phyloP scores from a whole-genome alignment of 2,888 invertebrate species.

The Apantesis nais region DNA sequence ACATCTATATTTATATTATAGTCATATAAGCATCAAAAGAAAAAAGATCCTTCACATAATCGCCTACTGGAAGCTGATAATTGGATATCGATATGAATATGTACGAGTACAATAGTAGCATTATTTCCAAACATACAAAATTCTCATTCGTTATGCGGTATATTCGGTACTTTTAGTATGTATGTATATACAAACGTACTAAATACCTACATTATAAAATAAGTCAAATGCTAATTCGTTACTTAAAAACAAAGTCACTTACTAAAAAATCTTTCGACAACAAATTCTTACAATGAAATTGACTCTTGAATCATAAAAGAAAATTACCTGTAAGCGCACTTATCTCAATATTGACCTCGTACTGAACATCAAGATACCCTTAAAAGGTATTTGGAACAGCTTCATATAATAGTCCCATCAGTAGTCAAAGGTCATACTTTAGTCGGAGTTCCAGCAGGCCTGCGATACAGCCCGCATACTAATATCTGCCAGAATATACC shows the following conservation, averaged over 20 bases:
- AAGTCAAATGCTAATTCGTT: neutral
- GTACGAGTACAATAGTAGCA: no score
- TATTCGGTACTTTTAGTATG: no score
- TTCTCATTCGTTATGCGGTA: no score
- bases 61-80: no score
- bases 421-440: conserved; percentile 4
- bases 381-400: conserved; percentile 4
- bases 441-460: conserved; percentile 1
- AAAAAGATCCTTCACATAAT: no score
- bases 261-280: neutral
- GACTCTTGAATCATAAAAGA: neutral
- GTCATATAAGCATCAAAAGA: no score
- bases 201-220: no score
- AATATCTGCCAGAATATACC: neutral
- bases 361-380: neutral
- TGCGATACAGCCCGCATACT: neutral
- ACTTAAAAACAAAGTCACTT: neutral
- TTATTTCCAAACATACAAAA: neutral
- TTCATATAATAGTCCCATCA: neutral
- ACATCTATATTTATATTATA: no score
- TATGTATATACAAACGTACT: no score
- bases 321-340: neutral
- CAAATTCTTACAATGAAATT: neutral
- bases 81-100: no score
- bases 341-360: conserved; percentile 1